Base-by-base conservation (phyloP, 2,888 invertebrate genomes). In the Psylliodes chrysocephalus region DNA sequence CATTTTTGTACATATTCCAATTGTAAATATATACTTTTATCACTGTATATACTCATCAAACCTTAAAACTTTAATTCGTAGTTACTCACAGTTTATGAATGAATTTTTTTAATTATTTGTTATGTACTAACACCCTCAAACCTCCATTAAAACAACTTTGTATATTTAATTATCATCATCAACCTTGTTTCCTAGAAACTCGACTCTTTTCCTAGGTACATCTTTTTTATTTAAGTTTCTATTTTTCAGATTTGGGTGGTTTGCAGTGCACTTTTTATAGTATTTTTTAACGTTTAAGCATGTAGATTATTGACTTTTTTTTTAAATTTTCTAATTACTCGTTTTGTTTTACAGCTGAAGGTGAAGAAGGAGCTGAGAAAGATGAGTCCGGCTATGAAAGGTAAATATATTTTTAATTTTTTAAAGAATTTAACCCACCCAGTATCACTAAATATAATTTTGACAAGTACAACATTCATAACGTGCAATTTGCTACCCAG, bases 321-420 rank as follows among this genome's bases (percentile, higher is more conserved):
- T 30, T n/a, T 40, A 63, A n/a, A n/a, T 64, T 65, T 52, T 52
- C 54, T 66, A 68, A 63, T 61, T 35, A 60, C 56, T 59, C 17
- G 33, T 57, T 64, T 60, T 67, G 53, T 68, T 70, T 78, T 79
- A 25, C 78, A 81, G 80, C 76, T 64, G 79, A 78, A 74, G 71
- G 70, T 7, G 80, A 77, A 30, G 79, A 79, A 71, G 60, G 60
- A 12, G 56, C 71, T 10, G 64, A 72, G 10, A 73, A 72, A 40
- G 72, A 70, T 35, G 69, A 66, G 46, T 68, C 71, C 15, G 69
- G 66, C 62, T 61, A 60, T 53, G 55, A 52, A 22, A 68, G 67
- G 71, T 71, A 68, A 65, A 6, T 25, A 47, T 12, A 33, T 52
- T 30, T 2, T n/a, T 1, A 1, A 25, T 25, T 22, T 35, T n/a